These are phyloP conservation scores for Sakesphorus luctuosus DNA, from an alignment of 2,113 vertebrate species.

Conservation along the genomic window DNA sequence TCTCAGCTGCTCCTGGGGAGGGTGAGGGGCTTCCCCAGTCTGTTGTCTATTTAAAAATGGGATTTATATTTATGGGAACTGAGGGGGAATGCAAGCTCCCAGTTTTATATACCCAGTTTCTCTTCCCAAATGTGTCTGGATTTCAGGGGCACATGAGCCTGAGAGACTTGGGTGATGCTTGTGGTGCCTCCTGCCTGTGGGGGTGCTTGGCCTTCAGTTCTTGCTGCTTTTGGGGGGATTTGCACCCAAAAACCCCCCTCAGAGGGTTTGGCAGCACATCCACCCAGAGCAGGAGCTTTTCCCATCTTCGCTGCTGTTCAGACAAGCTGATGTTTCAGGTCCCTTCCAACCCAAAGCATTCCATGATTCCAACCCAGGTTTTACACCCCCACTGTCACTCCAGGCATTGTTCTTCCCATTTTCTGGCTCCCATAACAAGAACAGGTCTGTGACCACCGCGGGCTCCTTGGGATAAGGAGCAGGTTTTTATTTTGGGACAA, in stretches of 20 bases:
- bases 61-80: accelerated
- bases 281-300: not conserved
- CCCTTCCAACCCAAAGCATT: not conserved
- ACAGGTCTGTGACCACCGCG: accelerated
- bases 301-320: not conserved
- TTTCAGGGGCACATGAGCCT: accelerated
- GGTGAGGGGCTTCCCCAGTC: not conserved
- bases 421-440: not conserved
- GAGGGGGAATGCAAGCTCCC: not conserved
- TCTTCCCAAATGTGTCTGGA: accelerated
- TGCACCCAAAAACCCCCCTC: not conserved
- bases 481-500: not conserved
- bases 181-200: accelerated
- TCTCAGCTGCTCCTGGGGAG: accelerated
- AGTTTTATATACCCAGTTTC: accelerated
- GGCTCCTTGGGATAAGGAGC: not conserved
- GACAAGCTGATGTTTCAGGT: too few species aligned
- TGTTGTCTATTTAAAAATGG: accelerated
- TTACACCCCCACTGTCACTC: accelerated
- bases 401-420: accelerated
- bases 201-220: not conserved
- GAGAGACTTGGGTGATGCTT: not conserved
- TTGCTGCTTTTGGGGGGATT: not conserved
- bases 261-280: not conserved
- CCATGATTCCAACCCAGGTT: accelerated